Evolutionary conservation across 2,888 invertebrate species (phyloP).

Genomic region (Beris chalybata): DNA sequence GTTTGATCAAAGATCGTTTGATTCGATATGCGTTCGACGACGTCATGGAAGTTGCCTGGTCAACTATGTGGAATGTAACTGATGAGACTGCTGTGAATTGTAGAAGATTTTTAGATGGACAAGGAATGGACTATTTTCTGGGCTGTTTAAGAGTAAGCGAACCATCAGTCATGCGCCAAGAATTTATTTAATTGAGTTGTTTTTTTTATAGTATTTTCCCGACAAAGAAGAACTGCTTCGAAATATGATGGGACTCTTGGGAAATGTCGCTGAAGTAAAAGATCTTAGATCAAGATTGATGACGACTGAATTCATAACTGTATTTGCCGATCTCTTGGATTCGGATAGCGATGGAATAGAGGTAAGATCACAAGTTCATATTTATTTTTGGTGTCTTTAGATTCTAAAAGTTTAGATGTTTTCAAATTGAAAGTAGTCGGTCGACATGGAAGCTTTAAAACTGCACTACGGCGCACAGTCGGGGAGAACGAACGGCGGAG

Average conservation of each 20-base stretch:
- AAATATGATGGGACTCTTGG: slow-evolving; percentile 97
- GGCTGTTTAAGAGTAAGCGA: slow-evolving; percentile 75
- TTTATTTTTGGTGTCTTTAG: background rate
- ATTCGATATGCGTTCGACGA: slow-evolving; percentile 83
- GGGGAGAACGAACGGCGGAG: too few species aligned
- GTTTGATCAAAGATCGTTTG: slow-evolving; percentile 80
- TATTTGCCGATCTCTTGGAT: slow-evolving; percentile 84
- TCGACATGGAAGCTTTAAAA: too few species aligned
- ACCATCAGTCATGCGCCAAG: background rate
- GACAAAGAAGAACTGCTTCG: slow-evolving; percentile 86
- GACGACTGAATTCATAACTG: slow-evolving; percentile 79
- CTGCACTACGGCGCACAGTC: too few species aligned
- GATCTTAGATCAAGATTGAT: slow-evolving; percentile 79
- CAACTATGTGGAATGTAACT: slow-evolving; percentile 98
- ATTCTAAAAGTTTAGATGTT: too few species aligned
- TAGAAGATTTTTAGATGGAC: slow-evolving; percentile 80
- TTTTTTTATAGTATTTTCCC: slow-evolving; percentile 71
- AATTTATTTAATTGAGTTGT: background rate
- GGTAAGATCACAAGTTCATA: slow-evolving; percentile 57
- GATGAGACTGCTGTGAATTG: slow-evolving; percentile 97
- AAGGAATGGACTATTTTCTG: slow-evolving; percentile 89
- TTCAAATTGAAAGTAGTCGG: too few species aligned
- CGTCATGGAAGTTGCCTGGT: slow-evolving; percentile 97
- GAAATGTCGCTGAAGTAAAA: slow-evolving; percentile 95
- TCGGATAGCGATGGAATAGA: slow-evolving; percentile 92